Base-by-base conservation (phyloP, 2,113 vertebrate genomes). In the Natator depressus region DNA sequence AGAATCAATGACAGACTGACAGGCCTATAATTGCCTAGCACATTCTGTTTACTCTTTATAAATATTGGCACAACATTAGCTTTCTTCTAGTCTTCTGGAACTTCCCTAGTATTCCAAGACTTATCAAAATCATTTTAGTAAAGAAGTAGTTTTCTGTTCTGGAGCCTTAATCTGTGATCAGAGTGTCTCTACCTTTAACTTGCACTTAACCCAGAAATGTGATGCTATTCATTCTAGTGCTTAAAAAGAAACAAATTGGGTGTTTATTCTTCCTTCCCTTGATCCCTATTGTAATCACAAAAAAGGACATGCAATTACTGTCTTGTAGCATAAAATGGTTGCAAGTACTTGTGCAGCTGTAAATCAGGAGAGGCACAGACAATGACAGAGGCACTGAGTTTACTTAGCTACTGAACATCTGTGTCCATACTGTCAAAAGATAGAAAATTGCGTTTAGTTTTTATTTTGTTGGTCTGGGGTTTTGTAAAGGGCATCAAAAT, bases 331-430 rank as follows among this genome's bases (percentile, higher is more conserved):
- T 49, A 16, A 12, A 76, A 2, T 19, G n/a, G 57, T 84, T 89
- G 8, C 22, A 96, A 94, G 19, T 85, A 82, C 14, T 54, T 20
- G 47, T 76, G 6, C 27, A 55, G 17, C 46, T 82, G 53, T 82
- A 49, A 1, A 0, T 5, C 62, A 81, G 8, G 3, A 16, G 84
- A 84, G 57, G 22, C 1, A 3, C 8, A 54, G 47, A 46, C 12
- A 88, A 76, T 31, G 13, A 46, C 38, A 80, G 16, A 91, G 76
- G 20, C 80, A 24, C 50, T 51, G 22, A 85, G 14, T 35, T 19
- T 65, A 42, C 2, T 86, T 80, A 9, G 27, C 12, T 75, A 13
- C 6, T 65, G 62, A 65, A 35, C 79, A 59, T 13, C 55, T 65
- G 31, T 12, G 17, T 7, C 2, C 8, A 55, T 35, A 2, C n/a